Conservation (phyloP, 2,888 invertebrate species). For the Caradrina clavipalpis region DNA sequence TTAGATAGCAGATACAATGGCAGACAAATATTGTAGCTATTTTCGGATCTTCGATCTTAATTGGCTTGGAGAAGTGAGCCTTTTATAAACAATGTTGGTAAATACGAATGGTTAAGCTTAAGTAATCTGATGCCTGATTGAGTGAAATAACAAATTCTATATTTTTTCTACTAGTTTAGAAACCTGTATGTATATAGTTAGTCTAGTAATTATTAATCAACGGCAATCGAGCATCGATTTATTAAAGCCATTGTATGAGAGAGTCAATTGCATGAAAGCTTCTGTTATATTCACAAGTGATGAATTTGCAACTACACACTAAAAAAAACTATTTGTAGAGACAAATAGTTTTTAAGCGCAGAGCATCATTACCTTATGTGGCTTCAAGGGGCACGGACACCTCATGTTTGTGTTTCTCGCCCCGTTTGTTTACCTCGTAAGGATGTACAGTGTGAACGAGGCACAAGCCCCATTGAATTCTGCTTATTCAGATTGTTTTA, state of each 20-base stretch:
- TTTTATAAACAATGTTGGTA: slow-evolving; percentile 1
- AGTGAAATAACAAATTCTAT: too few species aligned
- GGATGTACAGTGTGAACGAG: slow-evolving; percentile 51
- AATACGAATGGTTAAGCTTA: background rate
- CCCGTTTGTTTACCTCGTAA: slow-evolving; percentile 56
- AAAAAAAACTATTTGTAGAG: too few species aligned
- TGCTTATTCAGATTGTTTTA: slow-evolving; percentile 50
- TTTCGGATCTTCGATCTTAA: slow-evolving; percentile 30
- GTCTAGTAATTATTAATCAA: slow-evolving; percentile 3
- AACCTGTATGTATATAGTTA: background rate
- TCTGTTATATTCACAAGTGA: slow-evolving; percentile 34
- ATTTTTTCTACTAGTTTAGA: background rate
- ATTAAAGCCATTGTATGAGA: background rate
- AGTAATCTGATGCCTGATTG: background rate
- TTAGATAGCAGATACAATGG: slow-evolving; percentile 43
- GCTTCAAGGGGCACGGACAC: slow-evolving; percentile 35
- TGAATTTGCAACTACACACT: slow-evolving; percentile 40
- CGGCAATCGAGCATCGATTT: background rate
- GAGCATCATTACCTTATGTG: slow-evolving; percentile 50
- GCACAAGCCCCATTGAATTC: slow-evolving; percentile 40
- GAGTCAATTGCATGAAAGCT: slow-evolving; percentile 26
- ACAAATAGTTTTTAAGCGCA: slow-evolving; percentile 45
- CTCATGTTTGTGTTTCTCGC: slow-evolving; percentile 47
- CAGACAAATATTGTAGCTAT: slow-evolving; percentile 26
- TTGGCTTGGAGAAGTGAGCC: slow-evolving; percentile 8